Conservation (phyloP, 2,113 vertebrate species). For the Marmota flaviventris region DNA sequence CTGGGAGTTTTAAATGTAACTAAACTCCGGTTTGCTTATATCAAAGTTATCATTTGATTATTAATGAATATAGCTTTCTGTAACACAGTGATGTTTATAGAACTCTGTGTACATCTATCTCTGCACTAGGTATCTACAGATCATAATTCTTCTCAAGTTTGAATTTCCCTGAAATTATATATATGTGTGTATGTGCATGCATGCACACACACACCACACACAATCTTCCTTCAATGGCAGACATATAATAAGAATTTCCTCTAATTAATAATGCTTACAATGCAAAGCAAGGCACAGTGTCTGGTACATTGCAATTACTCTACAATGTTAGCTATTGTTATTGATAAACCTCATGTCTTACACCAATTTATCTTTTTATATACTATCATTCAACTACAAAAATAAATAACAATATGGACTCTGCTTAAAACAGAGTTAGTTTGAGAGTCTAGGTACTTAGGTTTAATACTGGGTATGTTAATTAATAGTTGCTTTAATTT, state of each 20-base stretch:
- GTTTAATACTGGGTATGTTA: not conserved
- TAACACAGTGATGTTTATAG: not conserved
- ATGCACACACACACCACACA: no score
- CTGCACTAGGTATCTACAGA: not conserved
- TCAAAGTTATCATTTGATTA: not conserved
- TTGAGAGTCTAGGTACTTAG: not conserved
- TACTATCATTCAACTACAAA: not conserved
- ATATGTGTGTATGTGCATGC: not conserved
- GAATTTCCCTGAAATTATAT: not conserved
- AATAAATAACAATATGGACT: not conserved
- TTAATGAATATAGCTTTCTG: not conserved
- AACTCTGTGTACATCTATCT: not conserved
- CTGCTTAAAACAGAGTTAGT: not conserved
- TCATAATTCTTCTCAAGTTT: not conserved
- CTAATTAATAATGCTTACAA: not conserved
- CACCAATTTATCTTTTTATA: not conserved
- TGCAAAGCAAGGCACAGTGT: not conserved
- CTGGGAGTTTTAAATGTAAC: not conserved
- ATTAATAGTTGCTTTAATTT: not conserved
- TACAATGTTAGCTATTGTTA: not conserved
- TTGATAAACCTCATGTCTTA: not conserved
- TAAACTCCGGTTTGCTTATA: not conserved
- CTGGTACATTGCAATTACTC: not conserved
- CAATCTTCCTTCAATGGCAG: not conserved
- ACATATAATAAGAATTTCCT: not conserved